Base-by-base conservation (phyloP, 2,113 vertebrate genomes). In the Semicossyphus pulcher region DNA sequence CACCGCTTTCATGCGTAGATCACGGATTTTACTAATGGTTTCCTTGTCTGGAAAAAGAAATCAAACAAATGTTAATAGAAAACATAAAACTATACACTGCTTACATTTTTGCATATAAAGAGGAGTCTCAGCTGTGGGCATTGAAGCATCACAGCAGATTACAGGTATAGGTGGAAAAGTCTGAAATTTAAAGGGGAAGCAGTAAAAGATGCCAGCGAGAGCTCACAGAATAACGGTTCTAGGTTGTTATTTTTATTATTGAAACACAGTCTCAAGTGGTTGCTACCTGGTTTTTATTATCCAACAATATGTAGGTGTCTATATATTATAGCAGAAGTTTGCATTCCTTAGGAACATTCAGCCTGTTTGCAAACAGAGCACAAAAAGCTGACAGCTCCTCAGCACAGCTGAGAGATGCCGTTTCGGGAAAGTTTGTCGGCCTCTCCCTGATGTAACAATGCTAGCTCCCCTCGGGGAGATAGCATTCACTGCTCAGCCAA, bases 1-100 rank as follows among this genome's bases (percentile, higher is more conserved):
- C 88, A 95, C 97, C 29, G 97, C 97, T 94, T 97, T 99, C 98
- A 99, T 99, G 28, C 98, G 97, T 82, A 99, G 94, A 89, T 97
- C 95, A 84, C 97, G 95, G 51, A 98, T 95, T 93, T 99, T 99
- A 94, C 95, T 95, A 91, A 99, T 96, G 20, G 96, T 98, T 76
- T 99, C 95, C 92, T 99, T 98, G 93, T 99, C 97, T 99, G 88
- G 11, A 51, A 84, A 54, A 28, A 85, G 4, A 15, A 86, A 89
- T 73, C 1, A 53, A 10, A 73, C 3, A 65, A 8, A 61, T 2
- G 28, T 56, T 75, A 53, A 54, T 1, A 51, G 28, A 64, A 20
- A 64, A n/a, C 0, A 41, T 10, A 29, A 10, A 39, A 3, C 6
- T 14, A 10, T 23, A 21, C 12, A 58, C n/a, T 42, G 3, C 39